These are phyloP conservation scores for Portunus trituberculatus DNA, from an alignment of 1,140 invertebrate species.

Conservation along the genomic window DNA sequence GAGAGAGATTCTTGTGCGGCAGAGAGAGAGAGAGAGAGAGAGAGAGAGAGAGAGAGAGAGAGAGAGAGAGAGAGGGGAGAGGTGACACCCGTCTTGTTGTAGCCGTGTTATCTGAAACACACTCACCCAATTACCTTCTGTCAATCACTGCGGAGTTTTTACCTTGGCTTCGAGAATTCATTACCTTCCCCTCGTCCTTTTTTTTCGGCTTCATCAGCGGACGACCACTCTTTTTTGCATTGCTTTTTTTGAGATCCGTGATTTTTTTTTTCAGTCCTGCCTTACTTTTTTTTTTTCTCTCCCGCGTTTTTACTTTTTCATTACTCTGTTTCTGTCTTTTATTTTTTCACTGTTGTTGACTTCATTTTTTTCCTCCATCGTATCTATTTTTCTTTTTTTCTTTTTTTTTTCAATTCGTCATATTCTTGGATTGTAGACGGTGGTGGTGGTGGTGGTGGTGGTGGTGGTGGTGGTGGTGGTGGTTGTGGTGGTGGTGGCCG, in stretches of 20 bases:
- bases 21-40: not conserved
- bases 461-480: no score
- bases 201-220: constrained; percentile 66
- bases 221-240: not conserved
- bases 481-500: no score
- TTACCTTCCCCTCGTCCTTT: constrained; percentile 58
- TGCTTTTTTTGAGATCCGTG: constrained; percentile 31
- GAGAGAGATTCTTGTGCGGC: not conserved
- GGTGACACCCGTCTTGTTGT: constrained; percentile 67
- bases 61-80: not conserved
- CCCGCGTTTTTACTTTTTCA: not conserved
- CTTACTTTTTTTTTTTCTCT: not conserved
- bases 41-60: not conserved
- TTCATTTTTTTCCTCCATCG: no score
- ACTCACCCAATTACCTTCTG: constrained; percentile 75
- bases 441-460: no score
- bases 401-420: no score
- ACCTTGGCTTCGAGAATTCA: constrained; percentile 63
- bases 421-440: not conserved
- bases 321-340: not conserved
- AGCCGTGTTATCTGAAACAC: constrained; percentile 68
- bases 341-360: no score
- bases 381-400: no score
- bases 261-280: constrained; percentile 28
- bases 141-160: constrained; percentile 69